Evolutionary conservation across 2,113 vertebrate genomes (phyloP).

Genomic region (Heloderma charlesbogerti): DNA sequence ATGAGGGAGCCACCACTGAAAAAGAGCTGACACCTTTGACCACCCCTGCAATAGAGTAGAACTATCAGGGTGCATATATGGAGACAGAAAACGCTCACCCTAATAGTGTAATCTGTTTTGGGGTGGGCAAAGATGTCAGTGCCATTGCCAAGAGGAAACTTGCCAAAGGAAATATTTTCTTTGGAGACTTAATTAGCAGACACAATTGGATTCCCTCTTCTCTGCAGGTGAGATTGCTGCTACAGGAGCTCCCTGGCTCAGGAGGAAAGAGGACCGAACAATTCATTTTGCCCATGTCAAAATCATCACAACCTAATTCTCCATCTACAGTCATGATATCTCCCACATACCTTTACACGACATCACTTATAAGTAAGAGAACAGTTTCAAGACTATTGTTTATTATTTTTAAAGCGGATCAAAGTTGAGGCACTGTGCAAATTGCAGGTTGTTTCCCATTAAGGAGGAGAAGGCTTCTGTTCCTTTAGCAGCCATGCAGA

Average conservation of each 20-base stretch:
- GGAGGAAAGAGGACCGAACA: not conserved
- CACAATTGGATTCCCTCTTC: constrained; percentile 28
- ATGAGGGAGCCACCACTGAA: no score
- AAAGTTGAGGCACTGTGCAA: not conserved
- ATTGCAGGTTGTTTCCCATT: not conserved
- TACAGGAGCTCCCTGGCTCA: not conserved
- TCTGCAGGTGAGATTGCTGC: not conserved
- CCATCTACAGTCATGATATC: not conserved
- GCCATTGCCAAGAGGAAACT: constrained; percentile 41
- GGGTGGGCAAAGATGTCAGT: not conserved
- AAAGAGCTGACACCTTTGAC: no score
- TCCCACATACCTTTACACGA: not conserved
- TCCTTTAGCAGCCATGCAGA: not conserved
- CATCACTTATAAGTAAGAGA: no score
- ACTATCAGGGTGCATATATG: no score
- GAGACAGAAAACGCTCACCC: no score
- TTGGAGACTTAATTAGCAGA: constrained; percentile 47
- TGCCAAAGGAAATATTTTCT: constrained; percentile 41
- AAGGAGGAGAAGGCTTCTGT: not conserved
- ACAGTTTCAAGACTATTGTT: no score
- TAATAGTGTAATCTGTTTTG: no score
- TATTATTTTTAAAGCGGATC: not conserved
- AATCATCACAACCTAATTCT: constrained; percentile 26
- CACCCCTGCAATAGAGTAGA: no score
- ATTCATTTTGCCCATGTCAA: constrained; percentile 31